Percentiles rank a stretch among this genome's conserved stretches.
Evolutionary conservation across 2,113 vertebrate species (phyloP).

Genomic region (Noctilio leporinus): DNA sequence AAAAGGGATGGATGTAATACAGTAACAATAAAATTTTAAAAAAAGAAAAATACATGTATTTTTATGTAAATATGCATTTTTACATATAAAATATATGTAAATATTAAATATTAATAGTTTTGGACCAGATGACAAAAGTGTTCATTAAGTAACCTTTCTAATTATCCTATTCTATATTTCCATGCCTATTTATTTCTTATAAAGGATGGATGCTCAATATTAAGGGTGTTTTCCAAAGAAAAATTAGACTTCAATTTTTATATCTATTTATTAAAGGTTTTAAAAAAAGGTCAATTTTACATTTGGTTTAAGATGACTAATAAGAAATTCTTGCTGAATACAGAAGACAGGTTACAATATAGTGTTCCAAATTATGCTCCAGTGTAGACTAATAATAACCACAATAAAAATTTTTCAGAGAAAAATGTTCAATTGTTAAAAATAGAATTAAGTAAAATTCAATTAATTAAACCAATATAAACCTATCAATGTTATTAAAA

Average conservation of each 20-base stretch:
- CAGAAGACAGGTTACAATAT: background rate
- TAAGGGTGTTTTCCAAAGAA: background rate
- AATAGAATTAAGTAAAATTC: background rate
- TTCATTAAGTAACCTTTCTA: background rate
- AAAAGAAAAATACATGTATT: no score
- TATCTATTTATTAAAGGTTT: background rate
- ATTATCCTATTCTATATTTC: background rate
- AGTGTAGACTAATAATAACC: background rate
- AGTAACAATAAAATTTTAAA: no score
- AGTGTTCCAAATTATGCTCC: background rate
- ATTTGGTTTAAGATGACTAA: background rate
- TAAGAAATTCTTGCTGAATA: background rate
- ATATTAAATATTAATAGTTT: conserved; percentile 15
- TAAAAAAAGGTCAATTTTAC: background rate
- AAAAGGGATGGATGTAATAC: no score
- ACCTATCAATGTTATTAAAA: background rate
- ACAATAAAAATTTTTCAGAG: background rate
- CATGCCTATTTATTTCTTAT: background rate
- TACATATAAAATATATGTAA: background rate
- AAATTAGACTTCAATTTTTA: background rate
- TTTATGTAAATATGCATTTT: no score
- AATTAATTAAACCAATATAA: background rate
- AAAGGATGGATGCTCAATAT: background rate
- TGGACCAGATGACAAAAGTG: background rate
- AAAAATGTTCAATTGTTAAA: background rate